Evolutionary conservation across 53 echinoderm and acorn worm genomes (phyloP).

Genomic region (Luidia sarsii): DNA sequence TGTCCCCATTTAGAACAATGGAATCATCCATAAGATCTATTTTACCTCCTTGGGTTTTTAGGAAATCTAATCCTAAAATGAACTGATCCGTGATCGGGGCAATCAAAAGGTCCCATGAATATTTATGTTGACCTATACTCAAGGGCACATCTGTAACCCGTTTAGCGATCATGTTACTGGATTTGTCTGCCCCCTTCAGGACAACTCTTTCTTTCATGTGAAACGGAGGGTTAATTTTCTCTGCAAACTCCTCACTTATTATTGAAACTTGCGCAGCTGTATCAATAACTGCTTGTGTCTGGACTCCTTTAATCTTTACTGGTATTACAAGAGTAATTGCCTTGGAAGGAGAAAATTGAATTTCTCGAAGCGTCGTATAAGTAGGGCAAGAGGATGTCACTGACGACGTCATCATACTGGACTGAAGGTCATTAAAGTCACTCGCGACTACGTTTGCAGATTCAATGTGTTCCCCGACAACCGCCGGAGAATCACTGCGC

Average conservation of each 20-base stretch:
- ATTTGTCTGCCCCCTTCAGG: neutral
- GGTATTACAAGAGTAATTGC: neutral
- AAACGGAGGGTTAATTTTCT: too few relatives aligned
- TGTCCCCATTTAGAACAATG: neutral
- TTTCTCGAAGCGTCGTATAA: neutral
- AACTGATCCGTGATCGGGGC: neutral
- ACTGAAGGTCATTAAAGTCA: neutral
- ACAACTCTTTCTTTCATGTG: neutral
- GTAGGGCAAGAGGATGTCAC: neutral
- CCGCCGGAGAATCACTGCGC: neutral
- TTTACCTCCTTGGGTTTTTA: neutral
- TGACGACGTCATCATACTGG: neutral
- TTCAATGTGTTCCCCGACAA: neutral
- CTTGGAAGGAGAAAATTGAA: neutral
- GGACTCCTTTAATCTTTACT: neutral
- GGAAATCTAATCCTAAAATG: neutral
- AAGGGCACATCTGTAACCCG: neutral
- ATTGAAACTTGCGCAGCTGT: conserved; percentile 7
- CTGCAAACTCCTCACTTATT: neutral
- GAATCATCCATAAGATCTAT: neutral
- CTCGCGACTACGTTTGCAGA: neutral
- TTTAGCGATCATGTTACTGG: conserved; percentile 13
- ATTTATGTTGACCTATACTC: neutral
- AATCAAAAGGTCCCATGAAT: neutral
- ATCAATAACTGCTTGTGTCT: neutral